Evolutionary conservation across 2,797 vertebrate genomes (phyloP).

Genomic region (Pipistrellus pygmaeus): DNA sequence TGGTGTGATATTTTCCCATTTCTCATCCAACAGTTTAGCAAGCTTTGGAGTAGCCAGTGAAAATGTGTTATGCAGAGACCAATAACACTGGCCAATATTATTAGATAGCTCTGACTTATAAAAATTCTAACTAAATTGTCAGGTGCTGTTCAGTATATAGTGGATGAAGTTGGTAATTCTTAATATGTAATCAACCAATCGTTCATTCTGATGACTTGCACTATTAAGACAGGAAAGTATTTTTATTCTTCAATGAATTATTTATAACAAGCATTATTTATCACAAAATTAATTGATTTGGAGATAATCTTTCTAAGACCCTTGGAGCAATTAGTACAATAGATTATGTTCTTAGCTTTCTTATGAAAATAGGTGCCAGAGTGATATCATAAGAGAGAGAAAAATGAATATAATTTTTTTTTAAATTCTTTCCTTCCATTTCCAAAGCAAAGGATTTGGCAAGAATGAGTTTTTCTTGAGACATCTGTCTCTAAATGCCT

Average conservation of each 20-base stretch:
- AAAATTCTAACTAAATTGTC: conserved; percentile 47
- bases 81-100: conserved; percentile 51
- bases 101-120: not conserved
- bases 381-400: not conserved
- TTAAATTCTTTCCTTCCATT: not conserved
- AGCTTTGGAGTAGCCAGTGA: conserved; percentile 6
- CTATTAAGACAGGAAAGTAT: conserved; percentile 44
- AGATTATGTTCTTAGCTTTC: not conserved
- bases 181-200: not conserved
- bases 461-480: not conserved
- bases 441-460: conserved; percentile 9
- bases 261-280: conserved; percentile 61
- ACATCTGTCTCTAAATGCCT: not conserved
- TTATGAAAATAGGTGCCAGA: conserved; percentile 48
- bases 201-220: conserved; percentile 20
- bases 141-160: not conserved
- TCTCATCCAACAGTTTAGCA: conserved; percentile 58
- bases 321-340: not conserved
- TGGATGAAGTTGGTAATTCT: conserved; percentile 48
- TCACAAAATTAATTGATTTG: conserved; percentile 47
- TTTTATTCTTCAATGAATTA: conserved; percentile 50
- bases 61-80: not conserved
- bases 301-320: conserved; percentile 8
- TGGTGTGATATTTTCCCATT: conserved; percentile 67
- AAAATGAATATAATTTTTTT: conserved; percentile 15